Percentiles rank a stretch among this genome's conserved stretches.
These are phyloP conservation scores for Chloropsis cyanopogon DNA, from an alignment of 2,113 vertebrate species.

Conservation along the genomic window DNA sequence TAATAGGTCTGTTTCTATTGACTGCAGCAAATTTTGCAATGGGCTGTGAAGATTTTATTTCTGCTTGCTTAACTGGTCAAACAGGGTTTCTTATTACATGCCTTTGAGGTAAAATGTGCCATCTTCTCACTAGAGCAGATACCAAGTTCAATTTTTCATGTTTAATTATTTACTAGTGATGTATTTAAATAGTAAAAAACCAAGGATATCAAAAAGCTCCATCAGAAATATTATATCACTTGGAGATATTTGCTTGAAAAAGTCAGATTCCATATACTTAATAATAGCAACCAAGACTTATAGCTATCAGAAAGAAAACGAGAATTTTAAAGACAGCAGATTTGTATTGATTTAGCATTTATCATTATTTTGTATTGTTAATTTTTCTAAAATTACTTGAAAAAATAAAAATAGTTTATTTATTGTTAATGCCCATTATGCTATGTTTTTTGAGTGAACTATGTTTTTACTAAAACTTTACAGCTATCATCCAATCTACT, in stretches of 20 bases:
- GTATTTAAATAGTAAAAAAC: background rate
- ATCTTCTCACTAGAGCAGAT: background rate
- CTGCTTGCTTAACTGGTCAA: slow-evolving; percentile 25
- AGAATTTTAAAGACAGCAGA: background rate
- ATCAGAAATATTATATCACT: background rate
- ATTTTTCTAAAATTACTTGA: slow-evolving; percentile 8
- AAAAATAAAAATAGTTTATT: slow-evolving; percentile 46
- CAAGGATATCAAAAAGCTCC: background rate
- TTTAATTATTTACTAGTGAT: slow-evolving; percentile 30
- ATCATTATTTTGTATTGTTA: background rate
- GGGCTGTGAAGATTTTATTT: background rate
- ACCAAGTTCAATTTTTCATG: background rate
- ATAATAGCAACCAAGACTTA: background rate
- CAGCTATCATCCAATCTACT: slow-evolving; percentile 28
- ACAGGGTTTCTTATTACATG: background rate
- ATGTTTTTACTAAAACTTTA: slow-evolving; percentile 42
- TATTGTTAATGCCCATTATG: slow-evolving; percentile 52
- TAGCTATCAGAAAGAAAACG: background rate
- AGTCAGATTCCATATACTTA: background rate
- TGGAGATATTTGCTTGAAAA: background rate
- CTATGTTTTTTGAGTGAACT: background rate
- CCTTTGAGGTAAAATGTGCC: slow-evolving; percentile 17
- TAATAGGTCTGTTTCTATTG: background rate
- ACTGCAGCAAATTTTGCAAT: background rate
- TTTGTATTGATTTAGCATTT: background rate